Conservation (phyloP, 2,113 vertebrate species). For the Spilogale gracilis region DNA sequence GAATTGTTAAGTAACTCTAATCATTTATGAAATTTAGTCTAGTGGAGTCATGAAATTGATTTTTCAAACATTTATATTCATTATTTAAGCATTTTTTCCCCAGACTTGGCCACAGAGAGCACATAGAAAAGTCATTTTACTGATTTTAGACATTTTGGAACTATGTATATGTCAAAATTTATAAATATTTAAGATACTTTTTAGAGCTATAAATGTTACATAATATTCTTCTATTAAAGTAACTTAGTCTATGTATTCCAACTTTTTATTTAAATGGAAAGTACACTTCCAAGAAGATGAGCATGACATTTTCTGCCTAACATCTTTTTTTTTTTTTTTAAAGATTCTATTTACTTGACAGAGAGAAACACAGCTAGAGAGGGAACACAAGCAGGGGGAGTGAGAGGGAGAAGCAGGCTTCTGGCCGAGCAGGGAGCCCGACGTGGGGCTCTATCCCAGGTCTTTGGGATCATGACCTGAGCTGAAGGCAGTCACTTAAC, state of each 20-base stretch:
- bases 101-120: constrained; percentile 31
- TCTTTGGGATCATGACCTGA: too few relatives aligned
- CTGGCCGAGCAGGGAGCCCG: too few relatives aligned
- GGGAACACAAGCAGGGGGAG: too few relatives aligned
- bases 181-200: constrained; percentile 71
- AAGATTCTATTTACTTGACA: too few relatives aligned
- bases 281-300: constrained; percentile 12
- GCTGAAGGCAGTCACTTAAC: too few relatives aligned
- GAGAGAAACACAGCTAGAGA: too few relatives aligned
- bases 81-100: constrained; percentile 60
- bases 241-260: background rate
- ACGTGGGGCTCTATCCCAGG: too few relatives aligned
- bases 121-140: constrained; percentile 59
- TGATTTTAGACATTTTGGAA: constrained; percentile 61
- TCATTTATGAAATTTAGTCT: constrained; percentile 73
- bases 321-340: background rate
- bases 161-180: constrained; percentile 42
- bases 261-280: constrained; percentile 55
- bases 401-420: too few relatives aligned
- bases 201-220: constrained; percentile 17
- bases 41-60: constrained; percentile 70
- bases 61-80: constrained; percentile 73
- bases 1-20: constrained; percentile 38
- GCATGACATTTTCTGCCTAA: background rate
- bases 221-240: constrained; percentile 60